A percentile compares a stretch with the other conserved stretches of the same genome.
These are phyloP conservation scores for Pagetopsis macropterus DNA, from an alignment of 2,797 vertebrate genomes.

Conservation along the genomic window DNA sequence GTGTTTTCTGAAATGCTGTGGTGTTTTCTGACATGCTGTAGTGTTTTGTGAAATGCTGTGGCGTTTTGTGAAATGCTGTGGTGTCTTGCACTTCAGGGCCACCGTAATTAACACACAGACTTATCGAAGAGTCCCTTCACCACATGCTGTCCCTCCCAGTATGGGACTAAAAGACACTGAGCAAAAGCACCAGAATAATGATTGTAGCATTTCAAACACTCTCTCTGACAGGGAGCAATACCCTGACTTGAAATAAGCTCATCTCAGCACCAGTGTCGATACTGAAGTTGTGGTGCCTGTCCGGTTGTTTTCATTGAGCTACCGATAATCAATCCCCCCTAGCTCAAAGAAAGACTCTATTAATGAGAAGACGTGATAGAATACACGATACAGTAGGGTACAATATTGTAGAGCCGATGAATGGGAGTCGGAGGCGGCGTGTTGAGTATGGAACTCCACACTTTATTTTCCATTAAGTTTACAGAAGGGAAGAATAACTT, in stretches of 20 bases:
- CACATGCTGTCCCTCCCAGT: neutral
- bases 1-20: too few species aligned
- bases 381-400: neutral
- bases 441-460: too few species aligned
- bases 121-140: constrained; percentile 27
- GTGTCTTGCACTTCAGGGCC: too few species aligned
- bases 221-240: neutral
- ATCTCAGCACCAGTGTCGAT: constrained; percentile 39
- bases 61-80: too few species aligned
- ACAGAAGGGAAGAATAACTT: too few species aligned
- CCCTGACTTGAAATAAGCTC: constrained; percentile 34
- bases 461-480: too few species aligned
- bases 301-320: constrained; percentile 20
- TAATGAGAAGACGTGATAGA: constrained; percentile 29
- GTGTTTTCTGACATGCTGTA: too few species aligned
- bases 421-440: too few species aligned
- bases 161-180: constrained; percentile 9
- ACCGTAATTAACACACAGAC: constrained; percentile 15
- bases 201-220: constrained; percentile 13
- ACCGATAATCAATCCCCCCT: constrained; percentile 47
- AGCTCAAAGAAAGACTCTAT: constrained; percentile 26
- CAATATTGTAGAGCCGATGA: neutral
- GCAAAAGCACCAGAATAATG: neutral
- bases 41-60: too few species aligned
- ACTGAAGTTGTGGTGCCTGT: constrained; percentile 36